A percentile compares a stretch with the other conserved stretches of the same genome.
These are phyloP conservation scores for Drosophila trapezifrons DNA, from an alignment of 1,140 invertebrate genomes.

Conservation along the genomic window DNA sequence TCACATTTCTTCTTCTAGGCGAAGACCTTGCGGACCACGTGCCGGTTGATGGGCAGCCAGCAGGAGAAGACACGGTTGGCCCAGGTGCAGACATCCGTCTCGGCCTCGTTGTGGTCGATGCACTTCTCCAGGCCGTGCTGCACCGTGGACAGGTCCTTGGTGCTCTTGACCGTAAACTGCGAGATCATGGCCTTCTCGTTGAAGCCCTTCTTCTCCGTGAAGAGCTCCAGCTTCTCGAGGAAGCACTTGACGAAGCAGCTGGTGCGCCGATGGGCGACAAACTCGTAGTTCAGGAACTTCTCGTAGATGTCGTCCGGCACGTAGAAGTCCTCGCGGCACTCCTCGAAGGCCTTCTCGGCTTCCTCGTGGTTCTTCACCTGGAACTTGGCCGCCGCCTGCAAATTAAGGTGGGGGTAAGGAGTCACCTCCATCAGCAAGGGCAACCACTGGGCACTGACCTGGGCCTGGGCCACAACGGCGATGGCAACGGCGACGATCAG, in stretches of 20 bases:
- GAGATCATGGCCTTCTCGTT: slow-evolving; percentile 62
- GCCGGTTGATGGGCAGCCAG: slow-evolving; percentile 79
- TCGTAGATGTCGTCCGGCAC: slow-evolving; percentile 79
- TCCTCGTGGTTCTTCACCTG: slow-evolving; percentile 63
- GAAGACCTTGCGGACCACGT: slow-evolving; percentile 69
- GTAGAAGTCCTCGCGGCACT: slow-evolving; percentile 63
- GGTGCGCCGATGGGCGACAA: slow-evolving; percentile 70
- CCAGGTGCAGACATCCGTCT: slow-evolving; percentile 73
- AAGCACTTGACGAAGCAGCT: slow-evolving; percentile 78
- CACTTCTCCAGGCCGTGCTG: slow-evolving; percentile 79
- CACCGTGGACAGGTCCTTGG: slow-evolving; percentile 52
- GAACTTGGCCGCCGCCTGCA: slow-evolving; percentile 68
- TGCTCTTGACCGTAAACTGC: slow-evolving; percentile 64
- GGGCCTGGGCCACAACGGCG: slow-evolving; percentile 29
- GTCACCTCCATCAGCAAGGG: slow-evolving; percentile 18
- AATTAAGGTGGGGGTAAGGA: slow-evolving; percentile 4
- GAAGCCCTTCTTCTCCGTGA: slow-evolving; percentile 67
- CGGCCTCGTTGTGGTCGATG: slow-evolving; percentile 78
- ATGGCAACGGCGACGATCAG: slow-evolving; percentile 44
- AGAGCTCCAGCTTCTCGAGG: slow-evolving; percentile 75
- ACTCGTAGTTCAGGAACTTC: slow-evolving; percentile 72
- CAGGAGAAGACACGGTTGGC: slow-evolving; percentile 79
- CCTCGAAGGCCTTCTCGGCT: slow-evolving; percentile 67
- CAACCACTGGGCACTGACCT: slow-evolving; percentile 53
- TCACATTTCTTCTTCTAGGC: slow-evolving; percentile 34